These are phyloP conservation scores for Synodontis membranacea DNA, from an alignment of 2,113 vertebrate species.

Conservation along the genomic window DNA sequence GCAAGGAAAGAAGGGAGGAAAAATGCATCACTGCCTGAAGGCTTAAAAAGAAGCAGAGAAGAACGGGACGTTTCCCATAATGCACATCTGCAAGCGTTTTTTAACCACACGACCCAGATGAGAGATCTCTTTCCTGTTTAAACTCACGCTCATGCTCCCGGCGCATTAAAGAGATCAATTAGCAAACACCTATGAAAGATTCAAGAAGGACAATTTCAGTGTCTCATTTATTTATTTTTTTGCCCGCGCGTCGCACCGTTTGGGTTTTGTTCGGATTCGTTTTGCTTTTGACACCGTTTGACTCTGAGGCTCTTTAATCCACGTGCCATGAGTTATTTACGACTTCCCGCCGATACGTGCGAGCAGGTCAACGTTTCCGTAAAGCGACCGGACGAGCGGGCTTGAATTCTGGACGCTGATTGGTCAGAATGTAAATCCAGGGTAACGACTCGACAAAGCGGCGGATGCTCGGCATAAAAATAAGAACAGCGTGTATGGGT, in stretches of 20 bases:
- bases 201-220: neutral
- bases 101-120: neutral
- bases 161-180: neutral
- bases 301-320: neutral
- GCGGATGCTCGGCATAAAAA: neutral
- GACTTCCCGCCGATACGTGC: neutral
- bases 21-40: slow-evolving; percentile 21
- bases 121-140: neutral
- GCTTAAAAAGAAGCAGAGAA: slow-evolving; percentile 26
- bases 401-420: neutral
- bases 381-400: too few relatives aligned
- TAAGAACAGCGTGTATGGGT: neutral
- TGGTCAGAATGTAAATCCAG: neutral
- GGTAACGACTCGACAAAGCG: neutral
- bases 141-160: neutral
- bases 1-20: neutral
- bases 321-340: neutral
- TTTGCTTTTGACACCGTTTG: neutral
- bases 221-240: neutral
- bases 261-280: neutral
- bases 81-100: slow-evolving; percentile 33
- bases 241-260: accelerated
- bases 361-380: neutral
- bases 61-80: slow-evolving; percentile 50
- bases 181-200: neutral